These are phyloP conservation scores for Andrena bicolor DNA, from an alignment of 2,888 invertebrate species.

Conservation along the genomic window DNA sequence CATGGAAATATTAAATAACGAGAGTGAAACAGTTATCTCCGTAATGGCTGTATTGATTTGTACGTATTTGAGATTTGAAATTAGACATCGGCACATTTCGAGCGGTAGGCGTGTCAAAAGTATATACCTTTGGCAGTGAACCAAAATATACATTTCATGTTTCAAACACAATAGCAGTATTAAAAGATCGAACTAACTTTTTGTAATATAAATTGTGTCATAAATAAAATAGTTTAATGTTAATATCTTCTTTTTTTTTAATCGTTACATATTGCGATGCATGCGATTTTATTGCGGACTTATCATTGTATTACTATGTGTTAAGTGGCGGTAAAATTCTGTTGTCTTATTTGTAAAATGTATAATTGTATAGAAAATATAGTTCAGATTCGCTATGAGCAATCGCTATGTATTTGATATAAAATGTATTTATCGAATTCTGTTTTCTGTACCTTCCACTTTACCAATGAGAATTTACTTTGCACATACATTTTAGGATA, in stretches of 20 bases:
- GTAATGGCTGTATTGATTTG: conserved; percentile 21
- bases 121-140: not conserved
- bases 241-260: conserved; percentile 13
- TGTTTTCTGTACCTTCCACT: conserved; percentile 18
- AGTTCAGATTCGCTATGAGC: conserved; percentile 20
- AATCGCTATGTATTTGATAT: conserved; percentile 26
- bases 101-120: conserved; percentile 16
- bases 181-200: conserved; percentile 44
- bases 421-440: conserved; percentile 33
- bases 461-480: conserved; percentile 27
- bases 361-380: conserved; percentile 45
- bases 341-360: conserved; percentile 38
- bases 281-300: conserved; percentile 24
- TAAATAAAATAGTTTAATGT: conserved; percentile 37
- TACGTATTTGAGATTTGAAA: conserved; percentile 19
- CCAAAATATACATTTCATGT: conserved; percentile 27
- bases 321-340: conserved; percentile 37
- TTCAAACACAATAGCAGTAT: conserved; percentile 43
- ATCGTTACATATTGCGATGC: conserved; percentile 27
- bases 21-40: conserved; percentile 32
- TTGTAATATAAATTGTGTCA: conserved; percentile 53
- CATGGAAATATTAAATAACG: conserved; percentile 44
- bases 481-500: conserved; percentile 36
- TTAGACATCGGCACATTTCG: conserved; percentile 14
- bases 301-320: conserved; percentile 18